A percentile compares a stretch with the other conserved stretches of the same genome.
phyloP scores from a whole-genome alignment of 2,888 invertebrate genomes.

The Panopea generosa region DNA sequence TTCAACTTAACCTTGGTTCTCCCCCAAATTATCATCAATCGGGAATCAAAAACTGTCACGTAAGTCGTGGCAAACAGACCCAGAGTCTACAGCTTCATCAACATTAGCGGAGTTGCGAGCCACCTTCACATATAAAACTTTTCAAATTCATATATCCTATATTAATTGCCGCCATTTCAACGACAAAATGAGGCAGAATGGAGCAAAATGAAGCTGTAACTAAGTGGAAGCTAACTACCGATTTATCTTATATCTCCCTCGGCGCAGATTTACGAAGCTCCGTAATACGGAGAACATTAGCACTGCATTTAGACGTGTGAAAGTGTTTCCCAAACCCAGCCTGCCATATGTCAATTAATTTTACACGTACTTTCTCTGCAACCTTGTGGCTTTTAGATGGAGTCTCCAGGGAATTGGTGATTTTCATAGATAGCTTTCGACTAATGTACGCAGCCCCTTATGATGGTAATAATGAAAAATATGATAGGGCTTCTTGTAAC shows the following conservation, averaged over 20 bases:
- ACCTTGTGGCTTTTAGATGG: slow-evolving; percentile 48
- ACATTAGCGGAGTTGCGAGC: slow-evolving; percentile 24
- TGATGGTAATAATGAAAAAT: slow-evolving; percentile 16
- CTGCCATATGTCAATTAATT: slow-evolving; percentile 63
- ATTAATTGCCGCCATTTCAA: slow-evolving; percentile 52
- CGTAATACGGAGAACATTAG: slow-evolving; percentile 57
- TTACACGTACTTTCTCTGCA: slow-evolving; percentile 46
- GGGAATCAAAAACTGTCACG: too few species aligned
- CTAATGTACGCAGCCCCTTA: slow-evolving; percentile 17
- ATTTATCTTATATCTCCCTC: slow-evolving; percentile 60
- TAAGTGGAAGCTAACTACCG: slow-evolving; percentile 62
- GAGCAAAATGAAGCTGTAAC: slow-evolving; percentile 49
- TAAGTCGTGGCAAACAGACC: slow-evolving; percentile 22
- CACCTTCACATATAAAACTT: slow-evolving; percentile 46
- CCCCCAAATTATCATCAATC: too few species aligned
- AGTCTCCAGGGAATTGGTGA: slow-evolving; percentile 41
- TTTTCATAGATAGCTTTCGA: slow-evolving; percentile 6
- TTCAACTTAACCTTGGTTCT: too few species aligned
- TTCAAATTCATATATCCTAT: slow-evolving; percentile 50
- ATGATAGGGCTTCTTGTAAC: slow-evolving; percentile 4
- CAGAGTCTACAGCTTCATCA: slow-evolving; percentile 29
- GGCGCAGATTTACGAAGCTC: slow-evolving; percentile 57
- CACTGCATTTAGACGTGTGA: slow-evolving; percentile 63
- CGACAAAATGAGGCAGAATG: slow-evolving; percentile 39
- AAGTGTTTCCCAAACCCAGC: slow-evolving; percentile 42